Evolutionary conservation across 2,888 invertebrate genomes (phyloP).

Genomic region (Melinaea marsaeus): DNA sequence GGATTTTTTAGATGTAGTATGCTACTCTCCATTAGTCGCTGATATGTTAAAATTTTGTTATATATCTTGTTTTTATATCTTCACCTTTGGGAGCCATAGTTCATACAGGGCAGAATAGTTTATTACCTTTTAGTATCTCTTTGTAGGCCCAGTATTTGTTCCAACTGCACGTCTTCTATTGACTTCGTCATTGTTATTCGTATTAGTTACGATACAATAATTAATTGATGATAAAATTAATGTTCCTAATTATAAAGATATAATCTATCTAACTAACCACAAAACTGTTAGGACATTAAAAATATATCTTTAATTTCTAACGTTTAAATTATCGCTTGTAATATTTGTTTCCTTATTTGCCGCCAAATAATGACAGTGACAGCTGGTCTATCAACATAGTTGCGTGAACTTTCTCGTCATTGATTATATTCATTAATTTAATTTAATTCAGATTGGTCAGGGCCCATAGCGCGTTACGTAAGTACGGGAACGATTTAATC

Average conservation of each 20-base stretch:
- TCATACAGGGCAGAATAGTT: background rate
- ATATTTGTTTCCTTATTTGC: background rate
- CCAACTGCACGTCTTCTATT: background rate
- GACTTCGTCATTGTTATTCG: background rate
- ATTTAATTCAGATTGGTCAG: background rate
- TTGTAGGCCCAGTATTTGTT: background rate
- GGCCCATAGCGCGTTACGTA: background rate
- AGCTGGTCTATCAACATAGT: background rate
- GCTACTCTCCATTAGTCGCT: background rate
- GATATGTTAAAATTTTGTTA: background rate
- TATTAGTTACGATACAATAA: background rate
- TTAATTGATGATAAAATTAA: no score
- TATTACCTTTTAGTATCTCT: background rate
- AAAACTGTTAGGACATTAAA: no score
- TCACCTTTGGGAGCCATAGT: background rate
- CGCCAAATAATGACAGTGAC: background rate
- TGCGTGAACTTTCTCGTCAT: constrained; percentile 4
- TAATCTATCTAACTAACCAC: no score
- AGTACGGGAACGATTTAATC: no score
- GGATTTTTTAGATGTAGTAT: background rate
- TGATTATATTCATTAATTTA: background rate
- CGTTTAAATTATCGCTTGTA: no score
- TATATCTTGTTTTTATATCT: background rate
- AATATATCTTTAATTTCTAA: no score
- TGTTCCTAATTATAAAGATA: no score